These are phyloP conservation scores for Gibbula magus DNA, from an alignment of 2,888 invertebrate genomes.

Conservation along the genomic window DNA sequence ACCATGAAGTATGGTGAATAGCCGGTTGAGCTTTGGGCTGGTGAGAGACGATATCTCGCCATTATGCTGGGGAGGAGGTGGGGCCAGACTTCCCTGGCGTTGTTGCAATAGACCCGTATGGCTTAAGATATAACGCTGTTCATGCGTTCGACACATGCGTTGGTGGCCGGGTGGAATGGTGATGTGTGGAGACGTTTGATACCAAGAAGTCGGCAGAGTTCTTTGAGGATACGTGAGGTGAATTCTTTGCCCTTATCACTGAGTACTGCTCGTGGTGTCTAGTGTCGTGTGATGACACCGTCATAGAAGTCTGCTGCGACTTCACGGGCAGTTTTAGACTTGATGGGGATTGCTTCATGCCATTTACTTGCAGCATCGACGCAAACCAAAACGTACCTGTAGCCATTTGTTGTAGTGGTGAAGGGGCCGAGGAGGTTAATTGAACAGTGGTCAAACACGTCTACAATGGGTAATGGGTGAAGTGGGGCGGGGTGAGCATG, in stretches of 20 bases:
- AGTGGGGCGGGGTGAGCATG: constrained; percentile 27
- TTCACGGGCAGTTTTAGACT: constrained; percentile 11
- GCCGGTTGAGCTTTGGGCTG: constrained; percentile 6
- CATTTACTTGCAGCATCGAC: constrained; percentile 16
- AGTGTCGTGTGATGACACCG: constrained; percentile 33
- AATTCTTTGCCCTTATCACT: constrained; percentile 43
- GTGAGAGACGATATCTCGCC: constrained; percentile 10
- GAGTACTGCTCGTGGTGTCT: constrained; percentile 27
- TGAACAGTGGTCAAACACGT: constrained; percentile 25
- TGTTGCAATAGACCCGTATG: constrained; percentile 12
- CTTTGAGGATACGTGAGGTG: constrained; percentile 29
- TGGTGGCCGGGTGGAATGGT: constrained; percentile 15
- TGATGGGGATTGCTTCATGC: constrained; percentile 26
- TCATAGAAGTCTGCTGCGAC: constrained; percentile 14
- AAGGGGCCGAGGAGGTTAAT: constrained; percentile 35
- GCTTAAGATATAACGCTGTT: constrained; percentile 16
- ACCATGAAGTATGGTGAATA: constrained; percentile 25
- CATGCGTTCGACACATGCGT: constrained; percentile 21
- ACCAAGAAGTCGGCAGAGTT: constrained; percentile 16
- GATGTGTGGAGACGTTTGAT: background rate
- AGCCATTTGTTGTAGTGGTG: background rate
- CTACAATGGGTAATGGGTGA: constrained; percentile 23
- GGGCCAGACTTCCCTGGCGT: background rate
- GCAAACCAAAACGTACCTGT: background rate
- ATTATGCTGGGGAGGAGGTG: constrained; percentile 20